Evolutionary conservation across 2,888 invertebrate genomes (phyloP), one percentile per base, ranked within the genome.

Genomic region (Epistrophe eligans): DNA sequence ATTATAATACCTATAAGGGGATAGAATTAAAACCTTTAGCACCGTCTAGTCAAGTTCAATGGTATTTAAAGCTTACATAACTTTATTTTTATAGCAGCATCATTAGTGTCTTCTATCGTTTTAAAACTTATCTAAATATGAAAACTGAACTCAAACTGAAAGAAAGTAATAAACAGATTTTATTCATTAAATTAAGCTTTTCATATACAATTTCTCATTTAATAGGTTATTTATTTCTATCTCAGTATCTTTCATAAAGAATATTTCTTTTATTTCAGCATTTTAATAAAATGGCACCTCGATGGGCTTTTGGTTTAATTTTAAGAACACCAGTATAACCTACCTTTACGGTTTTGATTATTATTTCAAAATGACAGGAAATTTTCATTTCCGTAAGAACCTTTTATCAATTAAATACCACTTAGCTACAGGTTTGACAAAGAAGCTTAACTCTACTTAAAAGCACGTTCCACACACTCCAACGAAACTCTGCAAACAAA

Each of bases 331-430:
- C 11, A 11, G 19, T 19, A 19, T 11, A n/a, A 19, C 19, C 24
- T 28, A 4, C 19, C 4, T 11, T 24, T 24, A 13, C 10, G 17
- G 6, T 9, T 55, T 55, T 15, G 17, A 38, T 11, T 58, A 58
- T 58, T 43, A 64, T 45, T 28, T 32, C 28, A 62, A 28, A 28
- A 64, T 0, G 11, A 45, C 28, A 64, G 17, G n/a, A 45, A 64
- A 64, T 64, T 45, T 48, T 28, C 43, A 50, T 67, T 38, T 35
- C 67, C 13, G 38, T 15, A 71, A 76, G 79, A 64, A 76, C 71
- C 72, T 45, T 67, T 62, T 66, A 9, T 17, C 85, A 77, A 82
- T 85, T 85, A 81, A 85, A 85, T 70, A 17, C 55, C 73, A 62
- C 48, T 85, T 74, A 85, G 55, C 32, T 19, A 15, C 15, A 55